These are phyloP conservation scores for Drosophila maculinotata DNA, from an alignment of 2,888 invertebrate genomes.

Conservation along the genomic window DNA sequence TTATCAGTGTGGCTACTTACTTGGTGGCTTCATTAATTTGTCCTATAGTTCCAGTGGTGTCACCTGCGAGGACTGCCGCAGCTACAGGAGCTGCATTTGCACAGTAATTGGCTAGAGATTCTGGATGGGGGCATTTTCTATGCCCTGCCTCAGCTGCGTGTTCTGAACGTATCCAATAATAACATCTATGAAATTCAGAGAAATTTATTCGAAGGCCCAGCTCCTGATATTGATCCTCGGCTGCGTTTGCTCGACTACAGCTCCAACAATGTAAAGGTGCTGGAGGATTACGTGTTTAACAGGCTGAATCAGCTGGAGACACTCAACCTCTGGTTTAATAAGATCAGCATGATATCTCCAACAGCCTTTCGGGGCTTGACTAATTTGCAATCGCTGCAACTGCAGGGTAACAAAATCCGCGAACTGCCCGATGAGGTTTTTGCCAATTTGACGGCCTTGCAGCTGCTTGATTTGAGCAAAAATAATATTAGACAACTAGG, in stretches of 20 bases:
- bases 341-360: constrained; percentile 60
- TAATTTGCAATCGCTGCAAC: constrained; percentile 66
- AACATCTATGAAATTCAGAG: constrained; percentile 65
- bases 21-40: not conserved
- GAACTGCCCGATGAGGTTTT: constrained; percentile 70
- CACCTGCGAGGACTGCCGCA: constrained; percentile 61
- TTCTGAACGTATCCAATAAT: constrained; percentile 78
- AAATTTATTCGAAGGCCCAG: constrained; percentile 67
- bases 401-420: constrained; percentile 76
- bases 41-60: constrained; percentile 67
- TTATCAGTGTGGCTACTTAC: not conserved
- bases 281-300: constrained; percentile 65
- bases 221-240: constrained; percentile 19
- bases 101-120: constrained; percentile 67
- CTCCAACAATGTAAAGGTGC: constrained; percentile 71
- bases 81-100: constrained; percentile 69
- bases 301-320: constrained; percentile 62
- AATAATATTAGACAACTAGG: constrained; percentile 71
- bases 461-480: constrained; percentile 71
- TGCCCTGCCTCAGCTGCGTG: constrained; percentile 61
- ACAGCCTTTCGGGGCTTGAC: constrained; percentile 65
- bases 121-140: constrained; percentile 75
- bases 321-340: constrained; percentile 78
- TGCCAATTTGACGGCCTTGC: constrained; percentile 64
- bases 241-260: constrained; percentile 76